Evolutionary conservation across 1,140 invertebrate genomes (phyloP), one percentile per base, ranked within the genome.

Genomic region (Musca domestica): DNA sequence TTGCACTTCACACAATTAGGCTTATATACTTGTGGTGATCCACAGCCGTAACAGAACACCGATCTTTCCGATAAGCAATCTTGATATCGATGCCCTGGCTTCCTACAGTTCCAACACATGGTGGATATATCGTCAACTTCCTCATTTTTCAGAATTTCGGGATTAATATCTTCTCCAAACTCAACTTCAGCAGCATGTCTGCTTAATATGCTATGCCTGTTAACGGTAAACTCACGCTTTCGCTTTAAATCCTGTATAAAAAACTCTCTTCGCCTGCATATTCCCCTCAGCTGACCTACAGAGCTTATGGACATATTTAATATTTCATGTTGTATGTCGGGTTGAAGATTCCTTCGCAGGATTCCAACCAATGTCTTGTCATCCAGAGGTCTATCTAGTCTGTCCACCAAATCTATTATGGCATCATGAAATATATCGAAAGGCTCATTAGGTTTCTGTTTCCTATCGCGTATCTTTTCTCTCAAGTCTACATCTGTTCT

Each of bases 21-120:
- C 48, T 65, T 65, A 48, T 65, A 65, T 9, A 27, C 20, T 3
- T 46, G 12, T 14, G 34, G 22, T 14, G 41, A 6, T 17, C 64
- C 47, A 48, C 46, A 51, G 7, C 46, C 64, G 48, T 49, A 66
- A 30, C 64, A 66, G 51, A 66, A 66, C 9, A 66, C 20, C 1
- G 12, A 58, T 3, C 66, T 34, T 14, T 67, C 63, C 6, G 20
- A 22, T 1, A 34, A 14, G 10, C 71, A 71, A 14, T 71, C 56
- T 0, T 70, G 63, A 23, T 68, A 67, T 10, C 66, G 19, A 25
- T 70, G 66, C 3, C 69, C 71, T 9, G 56, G 30, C 17, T 69
- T 63, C 0, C 30, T 58, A 20, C 69, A 71, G 3, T 72, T 66
- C 64, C 64, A 66, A 10, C 64, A 66, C 9, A 49, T 12, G 2